These are phyloP conservation scores for Brachyopa scutellaris DNA, from an alignment of 2,888 invertebrate genomes.

Conservation along the genomic window DNA sequence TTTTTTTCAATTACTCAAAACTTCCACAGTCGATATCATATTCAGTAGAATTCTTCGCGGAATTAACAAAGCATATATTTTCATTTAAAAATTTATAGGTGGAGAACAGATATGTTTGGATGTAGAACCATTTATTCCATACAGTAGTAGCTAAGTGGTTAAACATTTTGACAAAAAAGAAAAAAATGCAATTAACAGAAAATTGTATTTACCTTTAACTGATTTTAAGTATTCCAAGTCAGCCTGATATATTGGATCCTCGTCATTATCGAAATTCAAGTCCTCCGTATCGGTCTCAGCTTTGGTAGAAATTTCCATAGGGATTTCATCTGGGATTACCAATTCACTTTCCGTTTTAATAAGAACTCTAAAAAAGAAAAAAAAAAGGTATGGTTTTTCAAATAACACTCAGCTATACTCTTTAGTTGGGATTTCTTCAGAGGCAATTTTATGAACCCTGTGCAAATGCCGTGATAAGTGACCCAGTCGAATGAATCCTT, in stretches of 20 bases:
- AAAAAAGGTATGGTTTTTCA: neutral
- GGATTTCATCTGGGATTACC: neutral
- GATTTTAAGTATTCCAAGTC: conserved; percentile 13
- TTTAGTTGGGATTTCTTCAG: neutral
- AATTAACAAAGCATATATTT: too few species aligned
- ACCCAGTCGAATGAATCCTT: conserved; percentile 38
- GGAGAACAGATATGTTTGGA: too few species aligned
- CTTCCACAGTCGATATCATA: too few species aligned
- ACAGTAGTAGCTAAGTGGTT: too few species aligned
- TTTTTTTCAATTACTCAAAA: too few species aligned
- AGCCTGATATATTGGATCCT: neutral
- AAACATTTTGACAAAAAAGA: neutral
- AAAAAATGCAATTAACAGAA: too few species aligned
- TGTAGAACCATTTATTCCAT: too few species aligned
- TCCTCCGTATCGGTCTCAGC: conserved; percentile 3
- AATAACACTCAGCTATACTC: conserved; percentile 10
- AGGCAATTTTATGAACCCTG: conserved; percentile 12
- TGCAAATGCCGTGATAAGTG: conserved; percentile 49
- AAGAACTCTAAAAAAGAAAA: conserved; percentile 8
- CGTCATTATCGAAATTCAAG: conserved; percentile 17
- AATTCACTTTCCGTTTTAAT: conserved; percentile 8
- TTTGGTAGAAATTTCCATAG: neutral
- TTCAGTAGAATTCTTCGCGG: too few species aligned
- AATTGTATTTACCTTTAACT: conserved; percentile 47
- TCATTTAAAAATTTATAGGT: too few species aligned